A percentile compares a stretch with the other conserved stretches of the same genome.
phyloP scores from a whole-genome alignment of 2,113 vertebrate genomes.

The Thomomys bottae region DNA sequence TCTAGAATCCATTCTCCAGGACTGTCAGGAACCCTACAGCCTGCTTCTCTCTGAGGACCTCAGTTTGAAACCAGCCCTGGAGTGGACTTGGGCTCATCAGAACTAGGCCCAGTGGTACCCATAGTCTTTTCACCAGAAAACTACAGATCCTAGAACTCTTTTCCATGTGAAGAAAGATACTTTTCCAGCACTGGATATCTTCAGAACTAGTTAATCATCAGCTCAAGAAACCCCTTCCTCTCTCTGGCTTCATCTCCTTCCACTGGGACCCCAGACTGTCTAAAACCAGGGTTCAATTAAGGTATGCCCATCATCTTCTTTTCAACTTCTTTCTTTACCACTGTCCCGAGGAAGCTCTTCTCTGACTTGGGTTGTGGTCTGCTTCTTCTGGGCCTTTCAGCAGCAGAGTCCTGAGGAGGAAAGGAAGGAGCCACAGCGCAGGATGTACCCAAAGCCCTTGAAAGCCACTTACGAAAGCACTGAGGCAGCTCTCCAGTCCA shows the following conservation, averaged over 20 bases:
- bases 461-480: constrained; percentile 94
- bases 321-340: not conserved
- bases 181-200: not conserved
- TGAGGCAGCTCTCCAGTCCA: constrained; percentile 97
- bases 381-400: not conserved
- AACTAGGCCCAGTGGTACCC: not conserved
- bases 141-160: not conserved
- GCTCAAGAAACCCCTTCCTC: not conserved
- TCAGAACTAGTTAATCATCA: not conserved
- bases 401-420: not conserved
- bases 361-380: not conserved
- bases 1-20: not conserved
- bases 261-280: not conserved
- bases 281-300: not conserved
- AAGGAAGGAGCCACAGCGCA: rapidly evolving
- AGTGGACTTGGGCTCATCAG: not conserved
- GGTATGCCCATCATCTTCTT: not conserved
- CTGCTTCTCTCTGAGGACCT: not conserved
- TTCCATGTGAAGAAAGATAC: not conserved
- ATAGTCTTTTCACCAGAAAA: not conserved
- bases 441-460: rapidly evolving
- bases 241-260: not conserved
- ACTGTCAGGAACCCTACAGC: not conserved
- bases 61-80: not conserved
- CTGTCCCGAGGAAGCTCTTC: not conserved